A percentile compares a stretch with the other conserved stretches of the same genome.
Evolutionary conservation across 2,113 vertebrate species (phyloP).

Genomic region (Callocephalon fimbriatum): DNA sequence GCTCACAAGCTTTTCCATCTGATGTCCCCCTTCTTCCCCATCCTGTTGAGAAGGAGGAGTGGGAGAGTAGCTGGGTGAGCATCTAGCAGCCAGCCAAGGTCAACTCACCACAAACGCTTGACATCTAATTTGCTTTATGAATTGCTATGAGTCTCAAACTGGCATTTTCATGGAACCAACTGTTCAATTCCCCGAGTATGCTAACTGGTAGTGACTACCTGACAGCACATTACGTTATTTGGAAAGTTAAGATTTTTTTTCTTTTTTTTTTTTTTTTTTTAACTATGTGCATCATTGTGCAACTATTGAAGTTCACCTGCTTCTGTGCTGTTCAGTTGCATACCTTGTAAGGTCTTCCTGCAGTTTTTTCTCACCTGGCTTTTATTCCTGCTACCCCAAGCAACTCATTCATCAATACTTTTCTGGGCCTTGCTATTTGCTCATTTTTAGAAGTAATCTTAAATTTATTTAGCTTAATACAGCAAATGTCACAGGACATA

Average conservation of each 20-base stretch:
- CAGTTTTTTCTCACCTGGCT: neutral
- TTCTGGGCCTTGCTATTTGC: neutral
- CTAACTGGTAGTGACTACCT: neutral
- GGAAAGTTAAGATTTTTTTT: too few relatives aligned
- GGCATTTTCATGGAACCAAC: neutral
- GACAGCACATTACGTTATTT: neutral
- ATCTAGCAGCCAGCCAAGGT: neutral
- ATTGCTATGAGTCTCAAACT: neutral
- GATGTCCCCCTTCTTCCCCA: neutral
- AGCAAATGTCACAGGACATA: neutral
- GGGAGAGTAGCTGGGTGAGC: accelerated
- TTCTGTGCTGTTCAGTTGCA: neutral
- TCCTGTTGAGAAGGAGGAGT: neutral
- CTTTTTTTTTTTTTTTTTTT: neutral
- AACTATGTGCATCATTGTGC: neutral
- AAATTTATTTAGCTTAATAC: neutral
- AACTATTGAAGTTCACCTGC: neutral
- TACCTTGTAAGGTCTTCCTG: neutral
- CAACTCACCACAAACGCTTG: neutral
- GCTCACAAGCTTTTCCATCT: neutral
- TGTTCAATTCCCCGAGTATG: neutral
- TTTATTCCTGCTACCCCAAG: neutral
- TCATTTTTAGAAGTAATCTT: neutral
- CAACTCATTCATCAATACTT: neutral
- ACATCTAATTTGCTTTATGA: neutral